These are phyloP conservation scores for Noctilio leporinus DNA, from an alignment of 2,113 vertebrate genomes.

Conservation along the genomic window DNA sequence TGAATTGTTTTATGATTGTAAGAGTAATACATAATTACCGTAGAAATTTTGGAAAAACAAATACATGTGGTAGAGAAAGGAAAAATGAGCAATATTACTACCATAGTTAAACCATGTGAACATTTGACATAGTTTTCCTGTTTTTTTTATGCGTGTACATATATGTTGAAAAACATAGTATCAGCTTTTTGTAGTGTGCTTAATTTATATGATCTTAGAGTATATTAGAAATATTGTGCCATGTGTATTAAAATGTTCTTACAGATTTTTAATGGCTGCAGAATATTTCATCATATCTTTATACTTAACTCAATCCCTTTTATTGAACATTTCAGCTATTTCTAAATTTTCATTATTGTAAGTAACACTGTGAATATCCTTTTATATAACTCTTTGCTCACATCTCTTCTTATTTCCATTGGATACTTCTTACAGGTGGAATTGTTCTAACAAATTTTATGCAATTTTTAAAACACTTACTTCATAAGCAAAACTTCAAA, in stretches of 20 bases:
- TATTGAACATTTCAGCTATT: background rate
- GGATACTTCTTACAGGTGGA: background rate
- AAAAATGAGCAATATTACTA: background rate
- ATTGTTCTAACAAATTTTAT: background rate
- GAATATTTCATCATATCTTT: background rate
- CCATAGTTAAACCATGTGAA: background rate
- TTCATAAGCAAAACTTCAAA: background rate
- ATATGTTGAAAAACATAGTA: background rate
- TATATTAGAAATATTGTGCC: background rate
- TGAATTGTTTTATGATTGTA: background rate
- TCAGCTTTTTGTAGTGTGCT: background rate
- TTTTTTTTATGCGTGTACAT: background rate
- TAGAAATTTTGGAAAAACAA: background rate
- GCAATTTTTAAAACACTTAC: background rate
- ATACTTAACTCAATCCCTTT: background rate
- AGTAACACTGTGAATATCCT: background rate
- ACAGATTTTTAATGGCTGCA: background rate
- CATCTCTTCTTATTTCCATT: background rate
- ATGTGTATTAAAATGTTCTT: background rate
- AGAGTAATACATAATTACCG: background rate
- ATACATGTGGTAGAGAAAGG: background rate
- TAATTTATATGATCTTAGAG: background rate
- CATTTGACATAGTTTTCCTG: background rate
- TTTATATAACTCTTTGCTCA: background rate
- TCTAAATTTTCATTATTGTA: slow-evolving; percentile 16